Conservation (phyloP, 2,797 vertebrate genomes). For the Acanthiza pusilla region DNA sequence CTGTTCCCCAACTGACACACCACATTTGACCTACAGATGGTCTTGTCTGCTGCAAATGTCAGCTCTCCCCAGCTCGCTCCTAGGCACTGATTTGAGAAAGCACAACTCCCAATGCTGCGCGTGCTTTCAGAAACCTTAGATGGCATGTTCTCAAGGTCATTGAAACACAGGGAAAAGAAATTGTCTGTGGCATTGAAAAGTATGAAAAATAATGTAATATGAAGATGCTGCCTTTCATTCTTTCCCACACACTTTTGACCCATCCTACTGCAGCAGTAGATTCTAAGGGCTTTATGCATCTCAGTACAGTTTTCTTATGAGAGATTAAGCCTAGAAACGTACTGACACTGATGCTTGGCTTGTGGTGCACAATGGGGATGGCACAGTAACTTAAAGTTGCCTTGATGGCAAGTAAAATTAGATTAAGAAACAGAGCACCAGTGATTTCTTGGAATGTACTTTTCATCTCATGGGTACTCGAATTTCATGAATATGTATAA, state of each 20-base stretch:
- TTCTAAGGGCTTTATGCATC: not conserved
- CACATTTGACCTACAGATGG: not conserved
- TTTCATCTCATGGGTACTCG: not conserved
- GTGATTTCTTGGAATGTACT: not conserved
- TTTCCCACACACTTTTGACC: fast-evolving
- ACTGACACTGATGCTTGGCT: not conserved
- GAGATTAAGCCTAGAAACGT: not conserved
- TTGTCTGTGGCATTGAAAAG: not conserved
- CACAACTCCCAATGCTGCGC: not conserved
- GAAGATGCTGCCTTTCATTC: not conserved
- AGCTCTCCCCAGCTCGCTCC: not conserved
- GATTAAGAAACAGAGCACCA: not conserved
- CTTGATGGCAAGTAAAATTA: not conserved
- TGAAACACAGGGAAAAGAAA: not conserved
- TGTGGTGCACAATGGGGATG: not conserved
- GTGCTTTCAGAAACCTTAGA: not conserved
- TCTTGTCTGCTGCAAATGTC: slow-evolving; percentile 3
- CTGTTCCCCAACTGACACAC: not conserved
- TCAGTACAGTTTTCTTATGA: not conserved
- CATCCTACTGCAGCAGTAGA: not conserved
- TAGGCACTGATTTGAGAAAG: not conserved
- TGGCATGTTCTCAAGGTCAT: not conserved
- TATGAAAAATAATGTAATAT: not conserved
- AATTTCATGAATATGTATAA: slow-evolving; percentile 16
- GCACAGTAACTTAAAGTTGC: not conserved